Base-by-base conservation (phyloP, 2,888 invertebrate genomes). In the Fragum fragum region DNA sequence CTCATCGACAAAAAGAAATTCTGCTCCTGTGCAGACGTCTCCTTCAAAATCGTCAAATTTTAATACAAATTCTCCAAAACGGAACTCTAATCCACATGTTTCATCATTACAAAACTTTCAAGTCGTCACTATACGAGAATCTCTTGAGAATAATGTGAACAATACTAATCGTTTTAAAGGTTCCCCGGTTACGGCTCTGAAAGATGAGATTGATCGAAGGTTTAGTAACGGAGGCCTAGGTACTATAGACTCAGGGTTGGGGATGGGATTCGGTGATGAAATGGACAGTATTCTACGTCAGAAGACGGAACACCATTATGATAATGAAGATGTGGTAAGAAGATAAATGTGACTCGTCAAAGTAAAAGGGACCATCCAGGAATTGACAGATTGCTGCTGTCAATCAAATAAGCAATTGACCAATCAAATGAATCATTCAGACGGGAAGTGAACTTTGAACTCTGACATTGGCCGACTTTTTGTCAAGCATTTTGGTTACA, bases 161-260 rank as follows among this genome's bases (percentile, higher is more conserved):
- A 88, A 86, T 83, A 84, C 88, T 18, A 85, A 81, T 66, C 86
- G 90, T 74, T 87, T 88, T 76, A 91, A 91, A 83, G 93, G 93
- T 16, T 94, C 94, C 1, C 94, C 94, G 1, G 94, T 94, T 68
- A 92, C 91, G n/a, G 92, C 93, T 11, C 83, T 94, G 36, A 94
- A 93, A 76, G 93, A 94, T 70, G 92, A 92, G 72, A 93, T 94
- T 23, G 94, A 94, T 81, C 73, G 87, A n/a, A 82, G 92, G 55
- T 93, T 88, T 61, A 85, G 85, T 29, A 90, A 89, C 70, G 89
- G 89, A 36, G 83, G 83, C n/a, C 69, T 79, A 0, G 83, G 82
- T 26, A 80, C 85, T 14, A 57, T 85, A 55, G 87, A 88, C 71
- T 85, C 83, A 5, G 86, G 87, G 11, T 83, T 88, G 14, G 84